Evolutionary conservation across 2,888 invertebrate species (phyloP).

Genomic region (Rhorus exstirpatorius): DNA sequence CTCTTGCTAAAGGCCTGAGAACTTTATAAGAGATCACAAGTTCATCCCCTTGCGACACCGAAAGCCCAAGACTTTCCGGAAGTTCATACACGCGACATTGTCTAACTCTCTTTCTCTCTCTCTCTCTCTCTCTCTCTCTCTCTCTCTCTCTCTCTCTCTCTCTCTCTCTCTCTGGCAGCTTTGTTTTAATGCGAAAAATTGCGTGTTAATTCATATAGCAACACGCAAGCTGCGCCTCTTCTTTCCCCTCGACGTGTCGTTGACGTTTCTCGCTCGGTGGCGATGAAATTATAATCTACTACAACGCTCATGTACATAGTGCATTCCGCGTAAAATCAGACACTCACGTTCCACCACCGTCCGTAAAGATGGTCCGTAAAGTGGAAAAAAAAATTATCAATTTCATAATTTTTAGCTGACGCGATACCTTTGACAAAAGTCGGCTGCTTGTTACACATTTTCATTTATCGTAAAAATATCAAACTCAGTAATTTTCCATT

Average conservation of each 20-base stretch:
- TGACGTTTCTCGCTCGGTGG: conserved; percentile 31
- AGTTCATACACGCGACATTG: conserved; percentile 60
- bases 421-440: too few species aligned
- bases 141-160: neutral
- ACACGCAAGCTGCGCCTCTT: conserved; percentile 68
- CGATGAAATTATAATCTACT: conserved; percentile 63
- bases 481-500: too few species aligned
- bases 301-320: neutral
- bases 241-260: conserved; percentile 36
- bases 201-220: conserved; percentile 50
- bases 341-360: neutral
- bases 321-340: neutral
- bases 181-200: conserved; percentile 65
- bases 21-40: conserved; percentile 57
- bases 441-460: too few species aligned
- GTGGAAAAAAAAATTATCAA: neutral
- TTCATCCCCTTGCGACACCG: conserved; percentile 60
- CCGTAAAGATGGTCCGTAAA: neutral
- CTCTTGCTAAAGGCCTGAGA: conserved; percentile 39
- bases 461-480: too few species aligned
- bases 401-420: neutral
- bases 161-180: conserved; percentile 10
- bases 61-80: conserved; percentile 66
- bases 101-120: conserved; percentile 27
- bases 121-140: neutral